phyloP scores from a whole-genome alignment of 2,888 invertebrate species.

The Matsumyia berberina region DNA sequence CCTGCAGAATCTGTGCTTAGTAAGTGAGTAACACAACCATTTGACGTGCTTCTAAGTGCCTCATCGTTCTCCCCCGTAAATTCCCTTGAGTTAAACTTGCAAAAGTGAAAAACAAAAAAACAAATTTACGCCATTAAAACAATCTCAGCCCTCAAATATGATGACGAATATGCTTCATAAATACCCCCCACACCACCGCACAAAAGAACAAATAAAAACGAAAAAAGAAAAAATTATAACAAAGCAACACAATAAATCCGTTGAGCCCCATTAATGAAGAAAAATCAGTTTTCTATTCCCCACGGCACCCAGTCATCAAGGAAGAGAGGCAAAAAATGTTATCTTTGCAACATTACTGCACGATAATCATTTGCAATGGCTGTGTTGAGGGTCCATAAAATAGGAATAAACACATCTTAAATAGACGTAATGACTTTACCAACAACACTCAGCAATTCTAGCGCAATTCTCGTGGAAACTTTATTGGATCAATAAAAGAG shows the following conservation, averaged over 20 bases:
- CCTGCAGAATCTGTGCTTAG: too few species aligned
- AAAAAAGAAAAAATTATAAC: neutral
- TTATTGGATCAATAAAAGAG: constrained; percentile 53
- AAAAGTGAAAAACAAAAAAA: too few species aligned
- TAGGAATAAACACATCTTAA: constrained; percentile 56
- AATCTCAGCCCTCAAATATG: neutral
- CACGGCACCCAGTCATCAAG: neutral
- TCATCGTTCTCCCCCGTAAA: too few species aligned
- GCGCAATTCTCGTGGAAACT: constrained; percentile 40
- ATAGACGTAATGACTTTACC: constrained; percentile 44
- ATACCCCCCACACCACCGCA: neutral
- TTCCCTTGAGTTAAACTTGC: too few species aligned
- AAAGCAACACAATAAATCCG: neutral
- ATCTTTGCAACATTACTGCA: constrained; percentile 23
- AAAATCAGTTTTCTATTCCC: constrained; percentile 8
- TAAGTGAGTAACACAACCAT: too few species aligned
- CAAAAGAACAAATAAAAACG: too few species aligned
- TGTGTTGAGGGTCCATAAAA: constrained; percentile 58
- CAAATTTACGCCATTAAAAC: too few species aligned
- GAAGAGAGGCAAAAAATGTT: neutral
- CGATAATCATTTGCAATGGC: constrained; percentile 41
- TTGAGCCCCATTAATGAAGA: neutral
- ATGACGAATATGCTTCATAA: constrained; percentile 8
- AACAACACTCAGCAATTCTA: constrained; percentile 41
- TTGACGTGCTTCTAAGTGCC: too few species aligned